Conservation (phyloP, 2,888 invertebrate genomes). For the Lottia scabra region DNA sequence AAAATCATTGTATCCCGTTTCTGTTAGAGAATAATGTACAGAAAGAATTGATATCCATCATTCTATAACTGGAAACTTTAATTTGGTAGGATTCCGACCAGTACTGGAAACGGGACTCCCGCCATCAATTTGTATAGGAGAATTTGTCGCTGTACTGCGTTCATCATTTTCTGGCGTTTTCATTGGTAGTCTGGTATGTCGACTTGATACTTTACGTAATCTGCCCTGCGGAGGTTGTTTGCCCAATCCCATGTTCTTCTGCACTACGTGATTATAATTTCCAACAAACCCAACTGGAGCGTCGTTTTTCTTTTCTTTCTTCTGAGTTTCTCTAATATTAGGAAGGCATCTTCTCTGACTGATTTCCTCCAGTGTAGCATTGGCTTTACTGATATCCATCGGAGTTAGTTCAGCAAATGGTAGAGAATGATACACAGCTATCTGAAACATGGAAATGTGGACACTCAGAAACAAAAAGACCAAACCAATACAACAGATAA, state of each 20-base stretch:
- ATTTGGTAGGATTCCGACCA: neutral
- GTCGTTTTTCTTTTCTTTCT: constrained; percentile 26
- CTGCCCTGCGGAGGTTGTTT: constrained; percentile 4
- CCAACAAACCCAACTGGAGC: constrained; percentile 28
- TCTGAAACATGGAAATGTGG: constrained; percentile 26
- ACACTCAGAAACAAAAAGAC: too few relatives aligned
- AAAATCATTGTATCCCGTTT: too few relatives aligned
- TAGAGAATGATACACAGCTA: constrained; percentile 46
- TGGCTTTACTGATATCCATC: constrained; percentile 25
- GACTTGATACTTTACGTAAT: constrained; percentile 7
- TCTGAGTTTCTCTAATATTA: constrained; percentile 22
- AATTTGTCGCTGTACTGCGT: constrained; percentile 9
- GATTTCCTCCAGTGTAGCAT: constrained; percentile 32
- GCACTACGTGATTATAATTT: constrained; percentile 32
- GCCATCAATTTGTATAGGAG: neutral
- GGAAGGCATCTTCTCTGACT: constrained; percentile 30
- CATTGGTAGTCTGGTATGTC: neutral
- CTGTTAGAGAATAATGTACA: too few relatives aligned
- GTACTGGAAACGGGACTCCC: neutral
- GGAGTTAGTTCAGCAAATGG: constrained; percentile 45
- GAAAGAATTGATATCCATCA: neutral
- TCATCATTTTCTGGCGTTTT: constrained; percentile 3
- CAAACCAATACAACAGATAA: too few relatives aligned
- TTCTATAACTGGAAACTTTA: neutral
- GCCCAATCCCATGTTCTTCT: constrained; percentile 17